Percentiles rank a stretch among this genome's conserved stretches.
Evolutionary conservation across 2,113 vertebrate genomes (phyloP).

Genomic region (Nerophis lumbriciformis): DNA sequence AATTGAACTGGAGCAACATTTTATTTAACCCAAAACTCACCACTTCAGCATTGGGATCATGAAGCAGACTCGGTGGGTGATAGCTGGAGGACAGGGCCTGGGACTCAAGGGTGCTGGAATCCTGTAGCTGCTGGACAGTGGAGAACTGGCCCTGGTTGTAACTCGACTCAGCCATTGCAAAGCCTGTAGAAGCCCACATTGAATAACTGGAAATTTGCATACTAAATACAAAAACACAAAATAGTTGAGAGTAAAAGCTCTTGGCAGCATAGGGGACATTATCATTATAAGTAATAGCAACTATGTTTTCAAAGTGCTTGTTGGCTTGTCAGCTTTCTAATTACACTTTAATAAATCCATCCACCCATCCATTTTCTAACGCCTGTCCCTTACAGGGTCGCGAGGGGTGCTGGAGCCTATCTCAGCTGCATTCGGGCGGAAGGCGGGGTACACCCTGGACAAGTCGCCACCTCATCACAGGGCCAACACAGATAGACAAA

Average conservation of each 20-base stretch:
- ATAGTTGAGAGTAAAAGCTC: background rate
- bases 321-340: too few species aligned
- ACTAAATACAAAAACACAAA: background rate
- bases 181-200: constrained; percentile 67
- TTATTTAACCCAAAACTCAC: constrained; percentile 33
- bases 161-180: constrained; percentile 80
- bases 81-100: constrained; percentile 92
- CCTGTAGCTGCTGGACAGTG: constrained; percentile 92
- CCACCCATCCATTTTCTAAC: too few species aligned
- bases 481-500: too few species aligned
- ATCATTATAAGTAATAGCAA: too few species aligned
- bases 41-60: constrained; percentile 77
- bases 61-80: constrained; percentile 82
- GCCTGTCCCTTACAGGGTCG: too few species aligned
- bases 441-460: too few species aligned
- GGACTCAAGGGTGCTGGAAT: constrained; percentile 94
- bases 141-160: constrained; percentile 83
- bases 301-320: too few species aligned
- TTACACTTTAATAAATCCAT: too few species aligned
- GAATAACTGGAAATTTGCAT: background rate
- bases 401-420: too few species aligned
- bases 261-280: background rate
- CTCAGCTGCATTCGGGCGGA: too few species aligned
- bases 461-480: too few species aligned
- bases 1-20: background rate